Conservation (phyloP, 2,888 invertebrate species). For the Drosophila pseudotalamancana region DNA sequence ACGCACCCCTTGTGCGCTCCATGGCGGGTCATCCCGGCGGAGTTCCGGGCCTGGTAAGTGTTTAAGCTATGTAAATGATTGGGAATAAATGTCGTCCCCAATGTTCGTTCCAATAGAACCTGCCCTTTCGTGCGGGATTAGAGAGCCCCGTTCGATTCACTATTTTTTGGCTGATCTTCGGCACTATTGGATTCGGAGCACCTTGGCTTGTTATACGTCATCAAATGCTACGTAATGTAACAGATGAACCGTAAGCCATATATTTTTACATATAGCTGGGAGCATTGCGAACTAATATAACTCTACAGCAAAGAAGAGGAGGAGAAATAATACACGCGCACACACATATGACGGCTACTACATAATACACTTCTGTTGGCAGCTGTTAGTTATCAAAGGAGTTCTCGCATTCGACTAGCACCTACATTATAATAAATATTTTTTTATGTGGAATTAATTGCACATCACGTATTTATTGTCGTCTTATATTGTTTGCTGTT, state of each 20-base stretch:
- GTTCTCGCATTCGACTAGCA: neutral
- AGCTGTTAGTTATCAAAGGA: neutral
- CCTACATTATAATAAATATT: neutral
- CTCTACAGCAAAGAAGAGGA: conserved; percentile 7
- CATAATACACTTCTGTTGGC: neutral
- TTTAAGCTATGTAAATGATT: neutral
- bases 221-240: conserved; percentile 59
- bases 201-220: conserved; percentile 68
- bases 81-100: neutral
- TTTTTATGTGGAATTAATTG: conserved; percentile 35
- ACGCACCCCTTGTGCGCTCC: conserved; percentile 26
- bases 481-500: conserved; percentile 26
- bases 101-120: conserved; percentile 29
- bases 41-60: conserved; percentile 70
- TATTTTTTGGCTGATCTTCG: conserved; percentile 52
- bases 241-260: conserved; percentile 19
- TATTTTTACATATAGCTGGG: neutral
- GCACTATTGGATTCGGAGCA: conserved; percentile 69
- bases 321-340: too few species aligned
- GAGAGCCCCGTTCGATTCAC: conserved; percentile 71
- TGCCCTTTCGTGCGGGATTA: conserved; percentile 62
- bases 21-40: conserved; percentile 59
- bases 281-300: too few species aligned
- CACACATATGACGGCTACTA: neutral
- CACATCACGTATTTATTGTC: conserved; percentile 62